Percentiles rank a stretch among this genome's conserved stretches.
Conservation (phyloP, 2,113 vertebrate species). For the Cebidichthys violaceus region DNA sequence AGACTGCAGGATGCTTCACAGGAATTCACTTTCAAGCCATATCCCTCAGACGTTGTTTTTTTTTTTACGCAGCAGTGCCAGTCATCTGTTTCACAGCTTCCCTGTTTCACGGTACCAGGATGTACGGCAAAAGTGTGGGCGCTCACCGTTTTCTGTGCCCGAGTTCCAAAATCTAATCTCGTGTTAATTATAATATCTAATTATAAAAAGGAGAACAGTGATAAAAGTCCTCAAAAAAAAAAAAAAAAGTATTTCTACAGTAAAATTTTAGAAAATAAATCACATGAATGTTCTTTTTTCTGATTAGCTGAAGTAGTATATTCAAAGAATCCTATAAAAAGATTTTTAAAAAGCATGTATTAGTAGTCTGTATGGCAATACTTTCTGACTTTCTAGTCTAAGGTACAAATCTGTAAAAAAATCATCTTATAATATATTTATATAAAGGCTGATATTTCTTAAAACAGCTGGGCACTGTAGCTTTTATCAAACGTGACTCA, state of each 20-base stretch:
- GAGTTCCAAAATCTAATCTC: conserved; percentile 34
- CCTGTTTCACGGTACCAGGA: conserved; percentile 17
- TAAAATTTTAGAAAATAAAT: conserved; percentile 9
- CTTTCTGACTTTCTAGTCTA: neutral
- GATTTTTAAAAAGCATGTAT: neutral
- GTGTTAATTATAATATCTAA: conserved; percentile 48
- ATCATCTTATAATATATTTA: neutral
- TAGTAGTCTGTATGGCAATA: neutral
- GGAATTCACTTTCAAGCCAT: conserved; percentile 75
- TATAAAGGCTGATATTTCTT: neutral
- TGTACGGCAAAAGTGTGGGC: neutral
- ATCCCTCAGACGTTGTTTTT: conserved; percentile 50
- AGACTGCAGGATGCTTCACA: conserved; percentile 75
- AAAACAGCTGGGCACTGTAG: neutral
- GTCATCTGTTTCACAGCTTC: conserved; percentile 24
- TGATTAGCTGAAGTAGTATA: neutral
- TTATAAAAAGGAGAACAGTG: conserved; percentile 26
- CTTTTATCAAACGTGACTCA: neutral
- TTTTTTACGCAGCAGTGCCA: conserved; percentile 23
- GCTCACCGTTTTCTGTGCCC: neutral
- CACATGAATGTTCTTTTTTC: neutral
- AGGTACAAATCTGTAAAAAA: neutral
- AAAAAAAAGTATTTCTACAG: neutral
- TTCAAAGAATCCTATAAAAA: neutral
- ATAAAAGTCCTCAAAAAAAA: conserved; percentile 1